These are phyloP conservation scores for Eucriotettix oculatus DNA, from an alignment of 2,888 invertebrate species.

Conservation along the genomic window DNA sequence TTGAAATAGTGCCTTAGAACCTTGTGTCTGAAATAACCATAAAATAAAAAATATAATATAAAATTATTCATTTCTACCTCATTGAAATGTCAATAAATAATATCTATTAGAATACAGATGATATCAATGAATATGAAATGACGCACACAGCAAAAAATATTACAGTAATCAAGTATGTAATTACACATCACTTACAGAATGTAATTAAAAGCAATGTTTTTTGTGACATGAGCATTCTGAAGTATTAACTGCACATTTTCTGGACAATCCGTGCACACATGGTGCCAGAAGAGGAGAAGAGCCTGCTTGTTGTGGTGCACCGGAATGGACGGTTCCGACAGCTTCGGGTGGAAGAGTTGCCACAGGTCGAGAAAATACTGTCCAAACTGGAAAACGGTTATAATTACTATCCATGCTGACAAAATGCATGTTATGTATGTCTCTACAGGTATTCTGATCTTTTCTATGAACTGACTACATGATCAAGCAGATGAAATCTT, in stretches of 20 bases:
- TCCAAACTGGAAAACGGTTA: conserved; percentile 52
- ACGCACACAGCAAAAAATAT: not conserved
- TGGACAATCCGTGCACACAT: conserved; percentile 79
- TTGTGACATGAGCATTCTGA: conserved; percentile 71
- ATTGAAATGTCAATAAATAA: not conserved
- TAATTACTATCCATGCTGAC: not conserved
- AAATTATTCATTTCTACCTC: too few species aligned
- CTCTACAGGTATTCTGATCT: too few species aligned
- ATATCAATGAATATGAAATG: not conserved
- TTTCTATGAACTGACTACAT: too few species aligned
- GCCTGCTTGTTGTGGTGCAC: conserved; percentile 94
- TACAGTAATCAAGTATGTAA: too few species aligned
- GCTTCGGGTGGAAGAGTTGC: conserved; percentile 86
- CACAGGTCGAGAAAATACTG: conserved; percentile 80
- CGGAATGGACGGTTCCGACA: conserved; percentile 86
- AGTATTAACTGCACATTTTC: conserved; percentile 82
- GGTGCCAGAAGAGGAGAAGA: conserved; percentile 83
- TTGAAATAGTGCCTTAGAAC: too few species aligned
- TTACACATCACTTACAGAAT: conserved; percentile 66
- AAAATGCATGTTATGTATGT: not conserved
- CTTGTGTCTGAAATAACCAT: too few species aligned
- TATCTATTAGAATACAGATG: not conserved
- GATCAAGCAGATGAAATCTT: too few species aligned
- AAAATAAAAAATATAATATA: not conserved
- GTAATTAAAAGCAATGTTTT: conserved; percentile 92